Evolutionary conservation across 2,113 vertebrate species (phyloP).

Genomic region (Semicossyphus pulcher): DNA sequence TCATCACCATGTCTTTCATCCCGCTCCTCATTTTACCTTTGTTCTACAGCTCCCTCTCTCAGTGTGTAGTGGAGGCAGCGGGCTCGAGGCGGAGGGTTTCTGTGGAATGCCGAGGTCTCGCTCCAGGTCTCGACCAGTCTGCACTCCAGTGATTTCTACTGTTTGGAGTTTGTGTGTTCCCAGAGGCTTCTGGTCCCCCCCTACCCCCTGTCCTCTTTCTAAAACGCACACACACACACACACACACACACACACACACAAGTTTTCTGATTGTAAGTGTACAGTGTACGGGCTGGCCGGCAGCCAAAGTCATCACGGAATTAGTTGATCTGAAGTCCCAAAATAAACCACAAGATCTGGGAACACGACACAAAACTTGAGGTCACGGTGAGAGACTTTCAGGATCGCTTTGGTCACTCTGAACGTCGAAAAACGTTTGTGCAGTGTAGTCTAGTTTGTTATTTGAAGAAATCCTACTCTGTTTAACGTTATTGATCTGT

Average conservation of each 20-base stretch:
- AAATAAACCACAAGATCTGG: slow-evolving; percentile 61
- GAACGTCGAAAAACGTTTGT: too few species aligned
- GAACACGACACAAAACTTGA: slow-evolving; percentile 32
- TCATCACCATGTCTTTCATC: slow-evolving; percentile 1
- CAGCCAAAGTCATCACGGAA: slow-evolving; percentile 70
- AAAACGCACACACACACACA: slow-evolving; percentile 38
- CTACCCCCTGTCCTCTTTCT: slow-evolving; percentile 25
- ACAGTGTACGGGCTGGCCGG: slow-evolving; percentile 63
- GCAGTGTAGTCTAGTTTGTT: too few species aligned
- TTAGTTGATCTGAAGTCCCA: slow-evolving; percentile 41
- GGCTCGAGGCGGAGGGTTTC: slow-evolving; percentile 40
- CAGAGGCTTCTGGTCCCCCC: slow-evolving; percentile 71
- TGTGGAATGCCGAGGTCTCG: slow-evolving; percentile 75
- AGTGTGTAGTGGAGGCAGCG: slow-evolving; percentile 8
- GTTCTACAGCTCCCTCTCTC: slow-evolving; percentile 13
- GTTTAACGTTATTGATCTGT: too few species aligned
- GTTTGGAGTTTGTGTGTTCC: slow-evolving; percentile 80
- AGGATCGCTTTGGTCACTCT: too few species aligned
- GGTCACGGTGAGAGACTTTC: slow-evolving; percentile 18
- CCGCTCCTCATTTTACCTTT: slow-evolving; percentile 9
- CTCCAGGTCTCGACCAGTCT: slow-evolving; percentile 67
- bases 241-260: too few species aligned
- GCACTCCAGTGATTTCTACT: slow-evolving; percentile 75
- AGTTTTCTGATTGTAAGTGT: slow-evolving; percentile 55
- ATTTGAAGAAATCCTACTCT: too few species aligned